Evolutionary conservation across 2,113 vertebrate genomes (phyloP).

Genomic region (Origma solitaria): DNA sequence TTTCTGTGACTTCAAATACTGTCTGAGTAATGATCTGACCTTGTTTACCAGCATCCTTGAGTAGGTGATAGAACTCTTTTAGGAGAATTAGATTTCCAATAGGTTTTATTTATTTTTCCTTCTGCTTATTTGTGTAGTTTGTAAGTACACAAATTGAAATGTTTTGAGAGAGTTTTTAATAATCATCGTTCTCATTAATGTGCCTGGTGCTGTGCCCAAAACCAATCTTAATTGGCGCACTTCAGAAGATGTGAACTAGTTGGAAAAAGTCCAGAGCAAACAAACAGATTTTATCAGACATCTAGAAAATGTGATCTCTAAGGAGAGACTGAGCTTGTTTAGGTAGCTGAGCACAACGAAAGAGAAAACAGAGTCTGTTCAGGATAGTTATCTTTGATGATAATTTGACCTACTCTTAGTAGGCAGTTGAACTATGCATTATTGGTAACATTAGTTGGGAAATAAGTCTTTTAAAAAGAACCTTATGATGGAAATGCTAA

Average conservation of each 20-base stretch:
- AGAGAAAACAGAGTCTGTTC: neutral
- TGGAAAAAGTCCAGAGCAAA: slow-evolving; percentile 26
- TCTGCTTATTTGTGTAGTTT: neutral
- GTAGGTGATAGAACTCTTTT: neutral
- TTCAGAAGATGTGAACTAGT: slow-evolving; percentile 30
- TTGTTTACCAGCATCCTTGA: neutral
- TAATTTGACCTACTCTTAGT: neutral
- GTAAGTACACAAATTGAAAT: neutral
- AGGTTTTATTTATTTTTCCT: slow-evolving; percentile 3
- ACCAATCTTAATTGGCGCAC: slow-evolving; percentile 40
- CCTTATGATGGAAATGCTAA: neutral
- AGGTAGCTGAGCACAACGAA: neutral
- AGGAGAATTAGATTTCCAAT: neutral
- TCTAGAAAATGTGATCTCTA: slow-evolving; percentile 11
- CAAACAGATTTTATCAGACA: slow-evolving; percentile 19
- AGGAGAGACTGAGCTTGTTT: neutral
- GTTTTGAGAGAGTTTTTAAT: slow-evolving; percentile 6
- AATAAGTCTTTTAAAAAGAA: neutral
- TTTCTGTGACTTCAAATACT: neutral
- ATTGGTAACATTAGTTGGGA: neutral
- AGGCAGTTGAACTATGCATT: neutral
- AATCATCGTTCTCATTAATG: slow-evolving; percentile 21
- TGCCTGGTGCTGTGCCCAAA: slow-evolving; percentile 36
- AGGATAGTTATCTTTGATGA: neutral
- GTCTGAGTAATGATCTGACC: neutral